Conservation (phyloP, 2,797 vertebrate species). For the Hybognathus amarus region DNA sequence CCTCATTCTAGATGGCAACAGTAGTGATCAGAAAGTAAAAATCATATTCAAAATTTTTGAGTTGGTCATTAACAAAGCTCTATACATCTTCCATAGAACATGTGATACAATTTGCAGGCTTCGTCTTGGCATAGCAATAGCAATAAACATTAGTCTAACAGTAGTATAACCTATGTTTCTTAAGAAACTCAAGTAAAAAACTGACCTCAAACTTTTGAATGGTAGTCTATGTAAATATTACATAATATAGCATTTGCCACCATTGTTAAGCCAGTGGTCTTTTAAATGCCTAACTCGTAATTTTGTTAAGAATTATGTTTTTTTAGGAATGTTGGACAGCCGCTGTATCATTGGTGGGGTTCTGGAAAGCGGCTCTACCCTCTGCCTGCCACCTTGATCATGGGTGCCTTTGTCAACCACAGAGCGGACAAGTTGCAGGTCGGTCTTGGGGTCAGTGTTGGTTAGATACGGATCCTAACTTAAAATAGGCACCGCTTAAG, state of each 20-base stretch:
- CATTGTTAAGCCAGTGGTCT: not conserved
- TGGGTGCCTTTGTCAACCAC: slow-evolving; percentile 95
- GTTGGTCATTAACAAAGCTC: not conserved
- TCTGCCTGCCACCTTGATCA: slow-evolving; percentile 90
- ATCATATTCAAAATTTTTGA: not conserved
- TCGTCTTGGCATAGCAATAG: not conserved
- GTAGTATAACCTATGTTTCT: no score
- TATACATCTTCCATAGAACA: not conserved
- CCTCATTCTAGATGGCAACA: not conserved
- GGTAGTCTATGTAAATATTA: not conserved
- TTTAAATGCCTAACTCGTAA: not conserved
- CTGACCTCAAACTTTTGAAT: not conserved
- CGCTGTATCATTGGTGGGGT: slow-evolving; percentile 93
- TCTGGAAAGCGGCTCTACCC: slow-evolving; percentile 91
- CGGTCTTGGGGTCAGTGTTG: slow-evolving; percentile 79
- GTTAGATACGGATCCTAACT: slow-evolving; percentile 45
- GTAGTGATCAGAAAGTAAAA: not conserved
- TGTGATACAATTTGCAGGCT: not conserved
- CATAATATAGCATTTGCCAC: not conserved
- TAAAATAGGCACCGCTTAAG: not conserved
- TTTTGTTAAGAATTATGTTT: not conserved
- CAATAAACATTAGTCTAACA: not conserved
- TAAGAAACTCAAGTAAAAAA: not conserved
- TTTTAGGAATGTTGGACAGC: slow-evolving; percentile 89
- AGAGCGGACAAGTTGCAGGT: slow-evolving; percentile 91